Base-by-base conservation (phyloP, 2,113 vertebrate species). In the Odocoileus hemionus region DNA sequence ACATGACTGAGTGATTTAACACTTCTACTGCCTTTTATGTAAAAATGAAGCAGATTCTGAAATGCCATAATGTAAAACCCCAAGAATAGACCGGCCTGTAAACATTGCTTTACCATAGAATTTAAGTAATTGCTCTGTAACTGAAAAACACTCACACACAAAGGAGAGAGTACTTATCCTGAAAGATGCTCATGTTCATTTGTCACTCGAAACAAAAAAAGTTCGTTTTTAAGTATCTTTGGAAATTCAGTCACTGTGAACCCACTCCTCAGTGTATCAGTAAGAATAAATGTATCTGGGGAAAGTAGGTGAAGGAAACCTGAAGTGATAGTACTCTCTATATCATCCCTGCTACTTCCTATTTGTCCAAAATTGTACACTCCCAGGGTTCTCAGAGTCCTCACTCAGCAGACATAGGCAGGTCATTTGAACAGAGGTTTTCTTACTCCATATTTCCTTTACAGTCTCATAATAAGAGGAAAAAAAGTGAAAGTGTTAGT, bases 1-100 rank as follows among this genome's bases (percentile, higher is more conserved):
- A 76, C 36, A 43, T 14, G 70, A 76, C 36, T 14, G 70, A 76
- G 4, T 76, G 36, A 43, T 6, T 74, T 74, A 74, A 74, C 70
- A 74, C 70, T 13, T 14, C 70, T 74, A 74, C 92, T 97, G 84
- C 60, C 33, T 95, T 97, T 97, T 96, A 96, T 90, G 95, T 88
- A 96, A 88, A 88, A 98, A 97, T 79, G 70, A 95, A 70, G 52
- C 67, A 97, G 74, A 94, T 83, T 97, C 55, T 90, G 43, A 96
- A 93, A 90, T 39, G 83, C 61, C 74, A 94, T 43, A 74, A 97
- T 94, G 55, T 91, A 60, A 94, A 97, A 95, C 50, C 64, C 95
- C 92, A 89, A 97, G 82, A 95, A 86, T n/a, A 36, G 90, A 60
- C 11, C 96, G 67, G 83, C 11, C 12, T 3, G 61, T 54, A 92